These are phyloP conservation scores for Teleiodes luculella DNA, from an alignment of 2,888 invertebrate species.

Conservation along the genomic window DNA sequence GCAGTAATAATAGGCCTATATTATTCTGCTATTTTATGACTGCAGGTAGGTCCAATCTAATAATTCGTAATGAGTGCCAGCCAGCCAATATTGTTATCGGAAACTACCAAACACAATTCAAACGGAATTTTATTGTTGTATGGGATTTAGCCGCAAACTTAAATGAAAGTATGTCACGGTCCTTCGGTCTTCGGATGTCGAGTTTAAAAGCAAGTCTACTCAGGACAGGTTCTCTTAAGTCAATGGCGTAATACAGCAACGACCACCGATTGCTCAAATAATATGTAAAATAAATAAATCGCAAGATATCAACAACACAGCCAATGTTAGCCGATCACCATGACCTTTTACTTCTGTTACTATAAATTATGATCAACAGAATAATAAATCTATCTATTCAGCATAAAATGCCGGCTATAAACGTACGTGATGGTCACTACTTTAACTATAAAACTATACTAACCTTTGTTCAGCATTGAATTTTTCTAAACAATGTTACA, in stretches of 20 bases:
- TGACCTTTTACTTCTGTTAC: slow-evolving; percentile 29
- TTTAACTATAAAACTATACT: too few relatives aligned
- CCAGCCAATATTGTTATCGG: not conserved
- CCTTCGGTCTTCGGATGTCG: slow-evolving; percentile 54
- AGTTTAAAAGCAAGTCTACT: slow-evolving; percentile 45
- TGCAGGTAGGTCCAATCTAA: too few relatives aligned
- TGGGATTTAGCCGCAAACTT: slow-evolving; percentile 23
- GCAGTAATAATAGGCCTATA: too few relatives aligned
- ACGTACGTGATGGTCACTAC: not conserved
- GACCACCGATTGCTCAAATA: slow-evolving; percentile 41
- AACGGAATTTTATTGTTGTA: not conserved
- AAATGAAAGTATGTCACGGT: slow-evolving; percentile 60
- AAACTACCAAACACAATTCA: not conserved
- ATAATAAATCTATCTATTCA: not conserved
- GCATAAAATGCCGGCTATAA: slow-evolving; percentile 4
- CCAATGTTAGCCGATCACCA: slow-evolving; percentile 18
- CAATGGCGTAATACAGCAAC: slow-evolving; percentile 50
- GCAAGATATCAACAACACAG: slow-evolving; percentile 10
- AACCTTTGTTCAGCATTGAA: too few relatives aligned
- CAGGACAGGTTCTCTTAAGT: slow-evolving; percentile 47
- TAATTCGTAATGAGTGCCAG: too few relatives aligned
- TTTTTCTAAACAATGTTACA: too few relatives aligned
- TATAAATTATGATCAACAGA: slow-evolving; percentile 23
- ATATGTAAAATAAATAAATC: slow-evolving; percentile 36
- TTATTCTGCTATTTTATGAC: too few relatives aligned